These are phyloP conservation scores for Cloeon dipterum DNA, from an alignment of 2,888 invertebrate species.

Conservation along the genomic window DNA sequence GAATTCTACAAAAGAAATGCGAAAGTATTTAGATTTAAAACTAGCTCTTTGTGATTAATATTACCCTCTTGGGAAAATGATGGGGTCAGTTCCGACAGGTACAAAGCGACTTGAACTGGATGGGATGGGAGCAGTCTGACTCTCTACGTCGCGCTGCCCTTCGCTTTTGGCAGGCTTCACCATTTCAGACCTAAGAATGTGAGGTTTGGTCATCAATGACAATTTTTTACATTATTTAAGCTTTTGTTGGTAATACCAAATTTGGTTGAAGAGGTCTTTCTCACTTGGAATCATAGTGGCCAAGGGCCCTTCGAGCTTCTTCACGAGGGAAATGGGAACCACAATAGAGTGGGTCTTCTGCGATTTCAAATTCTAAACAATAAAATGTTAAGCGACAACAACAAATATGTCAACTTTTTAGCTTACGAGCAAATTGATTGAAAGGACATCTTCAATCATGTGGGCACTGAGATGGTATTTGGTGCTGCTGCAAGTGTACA, in stretches of 20 bases:
- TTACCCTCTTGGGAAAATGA: neutral
- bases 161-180: neutral
- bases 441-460: neutral
- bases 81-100: no score
- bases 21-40: no score
- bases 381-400: no score
- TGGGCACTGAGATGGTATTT: neutral
- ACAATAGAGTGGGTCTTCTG: neutral
- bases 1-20: no score
- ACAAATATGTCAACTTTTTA: no score
- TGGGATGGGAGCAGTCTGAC: neutral
- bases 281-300: neutral
- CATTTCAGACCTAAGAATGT: neutral
- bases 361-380: neutral
- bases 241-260: no score
- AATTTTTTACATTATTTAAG: no score
- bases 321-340: neutral
- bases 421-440: neutral
- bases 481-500: neutral
- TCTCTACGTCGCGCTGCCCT: neutral
- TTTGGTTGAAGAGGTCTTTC: neutral
- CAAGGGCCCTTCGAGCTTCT: neutral
- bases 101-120: no score
- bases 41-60: no score
- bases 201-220: no score